Evolutionary conservation across 2,113 vertebrate species (phyloP).

Genomic region (Diadophis punctatus): DNA sequence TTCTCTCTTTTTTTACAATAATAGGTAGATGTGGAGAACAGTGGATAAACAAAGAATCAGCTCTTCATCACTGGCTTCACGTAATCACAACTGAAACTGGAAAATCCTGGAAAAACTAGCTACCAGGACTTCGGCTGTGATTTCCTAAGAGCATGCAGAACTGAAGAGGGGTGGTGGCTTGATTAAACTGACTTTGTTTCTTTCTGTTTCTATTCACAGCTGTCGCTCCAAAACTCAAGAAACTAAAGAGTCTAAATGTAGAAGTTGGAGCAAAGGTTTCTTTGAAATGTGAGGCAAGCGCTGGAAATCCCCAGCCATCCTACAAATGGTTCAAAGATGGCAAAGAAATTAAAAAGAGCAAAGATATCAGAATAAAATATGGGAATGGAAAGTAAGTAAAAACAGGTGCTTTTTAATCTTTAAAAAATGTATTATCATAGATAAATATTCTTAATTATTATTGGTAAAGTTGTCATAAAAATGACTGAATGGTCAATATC

Average conservation of each 20-base stretch:
- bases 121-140: accelerated
- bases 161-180: not conserved
- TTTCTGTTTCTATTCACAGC: constrained; percentile 60
- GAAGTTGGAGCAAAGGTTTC: constrained; percentile 83
- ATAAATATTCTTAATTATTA: not conserved
- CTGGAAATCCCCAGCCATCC: constrained; percentile 82
- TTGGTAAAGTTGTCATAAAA: not conserved
- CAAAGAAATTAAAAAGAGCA: constrained; percentile 88
- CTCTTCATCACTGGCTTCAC: accelerated
- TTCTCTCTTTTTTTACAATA: not conserved
- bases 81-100: accelerated
- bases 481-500: not conserved
- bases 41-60: not conserved
- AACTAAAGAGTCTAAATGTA: constrained; percentile 82
- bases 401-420: not conserved
- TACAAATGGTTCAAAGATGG: constrained; percentile 97
- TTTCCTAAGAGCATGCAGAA: accelerated
- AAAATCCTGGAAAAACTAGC: not conserved
- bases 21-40: not conserved
- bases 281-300: constrained; percentile 86
- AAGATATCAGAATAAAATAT: constrained; percentile 84
- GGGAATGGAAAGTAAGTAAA: constrained; percentile 82
- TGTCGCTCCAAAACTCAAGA: constrained; percentile 86
- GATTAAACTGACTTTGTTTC: constrained; percentile 27
- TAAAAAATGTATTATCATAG: not conserved